phyloP scores from a whole-genome alignment of 2,888 invertebrate species.

The Euclidia mi region DNA sequence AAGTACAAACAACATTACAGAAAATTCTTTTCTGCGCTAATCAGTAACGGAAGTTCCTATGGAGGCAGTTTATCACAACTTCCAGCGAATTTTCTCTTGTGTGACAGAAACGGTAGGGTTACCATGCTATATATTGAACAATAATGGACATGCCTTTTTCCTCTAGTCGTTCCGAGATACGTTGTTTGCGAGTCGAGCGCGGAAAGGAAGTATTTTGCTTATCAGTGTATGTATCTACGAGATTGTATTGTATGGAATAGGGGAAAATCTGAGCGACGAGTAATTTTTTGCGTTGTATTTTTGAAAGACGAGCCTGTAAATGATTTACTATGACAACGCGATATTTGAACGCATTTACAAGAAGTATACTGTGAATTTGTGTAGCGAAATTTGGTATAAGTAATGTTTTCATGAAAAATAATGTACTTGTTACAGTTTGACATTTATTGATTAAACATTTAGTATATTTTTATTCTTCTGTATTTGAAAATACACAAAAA shows the following conservation, averaged over 20 bases:
- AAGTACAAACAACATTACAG: constrained; percentile 53
- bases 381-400: no score
- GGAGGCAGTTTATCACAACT: constrained; percentile 76
- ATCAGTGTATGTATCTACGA: constrained; percentile 10
- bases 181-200: constrained; percentile 17
- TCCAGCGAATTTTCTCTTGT: constrained; percentile 66
- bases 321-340: background rate
- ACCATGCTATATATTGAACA: constrained; percentile 32
- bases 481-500: no score
- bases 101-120: constrained; percentile 64
- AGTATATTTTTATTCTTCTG: no score
- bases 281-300: background rate
- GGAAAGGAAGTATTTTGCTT: constrained; percentile 11
- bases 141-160: constrained; percentile 32
- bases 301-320: background rate
- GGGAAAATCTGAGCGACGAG: background rate
- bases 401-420: no score
- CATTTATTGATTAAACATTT: no score
- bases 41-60: constrained; percentile 74
- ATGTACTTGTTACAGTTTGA: no score
- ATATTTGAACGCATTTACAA: no score
- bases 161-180: constrained; percentile 21
- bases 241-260: constrained; percentile 5
- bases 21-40: constrained; percentile 73
- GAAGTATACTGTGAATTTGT: no score